A percentile compares a stretch with the other conserved stretches of the same genome.
phyloP scores from a whole-genome alignment of 2,113 vertebrate species.

The Aviceda subcristata region DNA sequence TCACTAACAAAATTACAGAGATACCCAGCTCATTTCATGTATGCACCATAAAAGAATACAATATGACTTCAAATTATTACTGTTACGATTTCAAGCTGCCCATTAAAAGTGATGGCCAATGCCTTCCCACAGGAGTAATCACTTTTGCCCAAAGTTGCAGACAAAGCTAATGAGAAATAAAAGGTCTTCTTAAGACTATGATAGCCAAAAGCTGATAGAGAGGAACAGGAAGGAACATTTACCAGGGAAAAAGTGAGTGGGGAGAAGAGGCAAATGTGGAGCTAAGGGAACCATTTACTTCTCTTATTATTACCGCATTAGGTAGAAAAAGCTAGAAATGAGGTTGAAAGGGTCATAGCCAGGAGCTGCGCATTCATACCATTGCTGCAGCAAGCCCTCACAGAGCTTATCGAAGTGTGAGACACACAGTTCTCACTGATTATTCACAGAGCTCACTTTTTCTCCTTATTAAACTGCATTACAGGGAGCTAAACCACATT shows the following conservation, averaged over 20 bases:
- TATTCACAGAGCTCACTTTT: background rate
- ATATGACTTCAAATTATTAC: background rate
- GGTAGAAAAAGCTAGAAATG: background rate
- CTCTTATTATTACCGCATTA: background rate
- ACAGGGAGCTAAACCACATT: background rate
- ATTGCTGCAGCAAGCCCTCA: background rate
- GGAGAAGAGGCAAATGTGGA: background rate
- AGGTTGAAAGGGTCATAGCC: background rate
- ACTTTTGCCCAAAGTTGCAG: background rate
- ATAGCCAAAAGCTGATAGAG: background rate
- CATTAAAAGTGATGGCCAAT: background rate
- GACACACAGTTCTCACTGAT: background rate
- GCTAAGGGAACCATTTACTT: background rate
- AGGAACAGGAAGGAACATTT: background rate
- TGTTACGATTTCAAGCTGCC: background rate
- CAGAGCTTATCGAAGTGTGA: background rate
- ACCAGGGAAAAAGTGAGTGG: background rate
- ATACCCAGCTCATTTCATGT: background rate
- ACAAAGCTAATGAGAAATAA: conserved; percentile 6
- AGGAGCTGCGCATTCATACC: background rate
- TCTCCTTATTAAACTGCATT: conserved; percentile 1
- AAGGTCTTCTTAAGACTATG: background rate
- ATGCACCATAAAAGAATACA: background rate
- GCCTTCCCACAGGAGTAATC: background rate
- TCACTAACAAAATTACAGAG: background rate